A percentile compares a stretch with the other conserved stretches of the same genome.
Conservation (phyloP, 2,888 invertebrate genomes). For the Troides aeacus region DNA sequence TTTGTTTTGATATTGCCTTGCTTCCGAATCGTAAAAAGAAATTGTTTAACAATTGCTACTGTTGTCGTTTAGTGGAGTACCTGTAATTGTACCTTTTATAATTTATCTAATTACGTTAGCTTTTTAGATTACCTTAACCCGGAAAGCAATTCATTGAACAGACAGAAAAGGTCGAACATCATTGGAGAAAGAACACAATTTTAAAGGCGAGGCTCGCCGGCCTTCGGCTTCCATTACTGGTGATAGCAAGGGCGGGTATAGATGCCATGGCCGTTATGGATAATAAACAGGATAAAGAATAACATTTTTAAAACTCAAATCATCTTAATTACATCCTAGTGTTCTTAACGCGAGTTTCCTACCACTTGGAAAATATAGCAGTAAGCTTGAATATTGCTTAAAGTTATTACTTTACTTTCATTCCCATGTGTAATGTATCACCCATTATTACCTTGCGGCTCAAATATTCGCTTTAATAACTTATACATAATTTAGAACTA, state of each 20-base stretch:
- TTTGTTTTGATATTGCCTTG: no score
- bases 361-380: neutral
- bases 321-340: conserved; percentile 12
- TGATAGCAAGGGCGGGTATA: conserved; percentile 45
- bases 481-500: neutral
- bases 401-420: conserved; percentile 1
- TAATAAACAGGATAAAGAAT: conserved; percentile 29
- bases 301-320: conserved; percentile 16
- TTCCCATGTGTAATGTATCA: conserved; percentile 8
- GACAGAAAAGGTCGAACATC: conserved; percentile 22
- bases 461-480: neutral
- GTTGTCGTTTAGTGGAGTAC: neutral
- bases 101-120: neutral
- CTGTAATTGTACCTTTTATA: neutral
- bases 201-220: conserved; percentile 34
- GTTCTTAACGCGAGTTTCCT: conserved; percentile 5
- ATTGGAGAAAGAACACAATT: conserved; percentile 14
- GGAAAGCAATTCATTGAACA: conserved; percentile 17
- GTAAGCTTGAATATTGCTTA: conserved; percentile 4
- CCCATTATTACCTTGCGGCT: neutral
- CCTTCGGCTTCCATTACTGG: conserved; percentile 37
- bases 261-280: conserved; percentile 38
- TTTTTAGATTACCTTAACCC: conserved; percentile 12
- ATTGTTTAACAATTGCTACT: neutral
- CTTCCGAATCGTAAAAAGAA: neutral